Conservation (phyloP, 2,113 vertebrate genomes). For the Channa argus region DNA sequence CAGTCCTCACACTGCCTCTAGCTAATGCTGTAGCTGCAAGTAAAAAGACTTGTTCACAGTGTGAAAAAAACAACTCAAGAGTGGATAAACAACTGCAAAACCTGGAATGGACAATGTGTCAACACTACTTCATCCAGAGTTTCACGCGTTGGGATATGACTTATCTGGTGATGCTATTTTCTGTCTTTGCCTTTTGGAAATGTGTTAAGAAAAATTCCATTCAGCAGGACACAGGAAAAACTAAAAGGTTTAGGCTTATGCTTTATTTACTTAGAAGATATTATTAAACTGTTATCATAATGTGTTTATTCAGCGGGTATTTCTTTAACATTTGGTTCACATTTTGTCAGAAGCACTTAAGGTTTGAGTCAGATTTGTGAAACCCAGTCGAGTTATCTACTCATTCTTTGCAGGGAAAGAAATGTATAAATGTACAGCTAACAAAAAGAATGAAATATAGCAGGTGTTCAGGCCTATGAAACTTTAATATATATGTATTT, state of each 20-base stretch:
- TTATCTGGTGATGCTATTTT: background rate
- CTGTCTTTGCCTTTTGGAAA: background rate
- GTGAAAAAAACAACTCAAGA: background rate
- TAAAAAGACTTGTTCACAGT: background rate
- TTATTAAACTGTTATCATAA: background rate
- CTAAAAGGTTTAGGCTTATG: background rate
- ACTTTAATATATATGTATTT: conserved; percentile 22
- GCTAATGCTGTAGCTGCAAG: background rate
- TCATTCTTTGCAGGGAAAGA: background rate
- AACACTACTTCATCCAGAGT: background rate
- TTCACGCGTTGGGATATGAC: background rate
- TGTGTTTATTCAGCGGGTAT: background rate
- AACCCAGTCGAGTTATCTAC: background rate
- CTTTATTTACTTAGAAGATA: background rate
- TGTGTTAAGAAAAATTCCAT: background rate
- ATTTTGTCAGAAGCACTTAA: background rate
- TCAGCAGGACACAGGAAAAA: background rate
- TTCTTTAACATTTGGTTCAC: background rate
- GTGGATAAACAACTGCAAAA: background rate
- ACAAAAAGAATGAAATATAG: background rate
- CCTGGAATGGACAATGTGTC: background rate
- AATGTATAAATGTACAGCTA: background rate
- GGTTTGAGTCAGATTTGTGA: background rate
- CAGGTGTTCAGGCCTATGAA: conserved; percentile 29
- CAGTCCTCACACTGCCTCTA: background rate